Conservation (phyloP, 1,140 invertebrate species). For the Lucilia cuprina region DNA sequence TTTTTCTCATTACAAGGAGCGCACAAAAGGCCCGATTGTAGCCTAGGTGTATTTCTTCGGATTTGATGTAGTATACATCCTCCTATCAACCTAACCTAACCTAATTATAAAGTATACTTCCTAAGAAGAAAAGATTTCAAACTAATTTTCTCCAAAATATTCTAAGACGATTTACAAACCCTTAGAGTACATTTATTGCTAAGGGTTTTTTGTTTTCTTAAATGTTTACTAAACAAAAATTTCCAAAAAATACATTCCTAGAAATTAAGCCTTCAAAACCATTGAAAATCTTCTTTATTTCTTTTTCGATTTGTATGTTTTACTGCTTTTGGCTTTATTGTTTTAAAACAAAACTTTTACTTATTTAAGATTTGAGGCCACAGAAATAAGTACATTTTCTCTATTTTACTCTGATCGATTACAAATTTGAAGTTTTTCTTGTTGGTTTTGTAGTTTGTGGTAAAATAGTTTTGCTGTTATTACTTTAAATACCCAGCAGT, state of each 20-base stretch:
- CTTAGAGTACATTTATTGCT: background rate
- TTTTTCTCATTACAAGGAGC: no score
- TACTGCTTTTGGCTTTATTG: background rate
- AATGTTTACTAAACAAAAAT: background rate
- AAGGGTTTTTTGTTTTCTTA: background rate
- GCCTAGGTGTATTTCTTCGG: no score
- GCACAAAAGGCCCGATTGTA: no score
- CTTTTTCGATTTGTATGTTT: background rate
- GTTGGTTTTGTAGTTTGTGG: background rate
- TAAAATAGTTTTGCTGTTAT: no score
- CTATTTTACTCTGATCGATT: background rate
- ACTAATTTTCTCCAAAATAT: background rate
- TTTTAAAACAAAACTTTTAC: background rate
- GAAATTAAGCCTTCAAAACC: background rate
- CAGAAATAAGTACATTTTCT: background rate
- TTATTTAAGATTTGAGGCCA: conserved; percentile 4
- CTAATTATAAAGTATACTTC: no score
- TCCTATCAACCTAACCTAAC: no score
- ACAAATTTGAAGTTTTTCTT: background rate
- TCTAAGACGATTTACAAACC: background rate
- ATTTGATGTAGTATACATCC: no score
- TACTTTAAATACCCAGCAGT: no score
- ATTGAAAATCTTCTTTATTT: background rate
- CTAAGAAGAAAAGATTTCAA: background rate
- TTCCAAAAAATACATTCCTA: background rate